Conservation (phyloP, 2,888 invertebrate genomes). For the Lepetodrilus schrolli region DNA sequence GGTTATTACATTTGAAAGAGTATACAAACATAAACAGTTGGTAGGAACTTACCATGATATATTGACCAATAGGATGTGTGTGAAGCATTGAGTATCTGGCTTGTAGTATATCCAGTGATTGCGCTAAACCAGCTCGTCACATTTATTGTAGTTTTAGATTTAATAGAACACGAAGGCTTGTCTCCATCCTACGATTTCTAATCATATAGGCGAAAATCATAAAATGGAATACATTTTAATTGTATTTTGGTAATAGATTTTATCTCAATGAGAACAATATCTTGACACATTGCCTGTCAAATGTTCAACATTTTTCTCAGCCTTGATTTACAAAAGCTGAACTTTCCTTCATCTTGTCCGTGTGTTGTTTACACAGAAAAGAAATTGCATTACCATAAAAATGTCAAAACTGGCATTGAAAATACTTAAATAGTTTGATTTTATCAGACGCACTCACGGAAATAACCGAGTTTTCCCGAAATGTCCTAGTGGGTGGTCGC, state of each 20-base stretch:
- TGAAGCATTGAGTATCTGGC: too few species aligned
- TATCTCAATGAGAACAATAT: background rate
- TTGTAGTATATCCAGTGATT: too few species aligned
- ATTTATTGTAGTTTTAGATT: background rate
- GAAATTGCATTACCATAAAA: conserved; percentile 15
- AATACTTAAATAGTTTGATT: conserved; percentile 16
- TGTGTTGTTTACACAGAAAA: conserved; percentile 2
- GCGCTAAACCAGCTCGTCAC: too few species aligned
- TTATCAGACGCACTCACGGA: conserved; percentile 12
- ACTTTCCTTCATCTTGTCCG: background rate
- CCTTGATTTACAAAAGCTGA: background rate
- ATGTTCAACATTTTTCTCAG: background rate
- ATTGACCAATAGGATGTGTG: too few species aligned
- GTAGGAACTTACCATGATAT: too few species aligned
- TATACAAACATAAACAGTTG: too few species aligned
- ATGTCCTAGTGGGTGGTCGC: conserved; percentile 18
- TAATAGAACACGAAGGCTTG: conserved; percentile 5
- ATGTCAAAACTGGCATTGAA: conserved; percentile 23
- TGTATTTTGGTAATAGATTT: conserved; percentile 7
- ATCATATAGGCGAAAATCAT: background rate
- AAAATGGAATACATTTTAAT: conserved; percentile 6
- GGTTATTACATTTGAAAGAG: too few species aligned
- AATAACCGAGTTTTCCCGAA: conserved; percentile 6
- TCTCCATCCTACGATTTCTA: background rate
- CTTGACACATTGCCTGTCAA: background rate